Percentiles rank a stretch among this genome's conserved stretches.
Evolutionary conservation across 2,888 invertebrate species (phyloP).

Genomic region (Eupithecia vulgata): DNA sequence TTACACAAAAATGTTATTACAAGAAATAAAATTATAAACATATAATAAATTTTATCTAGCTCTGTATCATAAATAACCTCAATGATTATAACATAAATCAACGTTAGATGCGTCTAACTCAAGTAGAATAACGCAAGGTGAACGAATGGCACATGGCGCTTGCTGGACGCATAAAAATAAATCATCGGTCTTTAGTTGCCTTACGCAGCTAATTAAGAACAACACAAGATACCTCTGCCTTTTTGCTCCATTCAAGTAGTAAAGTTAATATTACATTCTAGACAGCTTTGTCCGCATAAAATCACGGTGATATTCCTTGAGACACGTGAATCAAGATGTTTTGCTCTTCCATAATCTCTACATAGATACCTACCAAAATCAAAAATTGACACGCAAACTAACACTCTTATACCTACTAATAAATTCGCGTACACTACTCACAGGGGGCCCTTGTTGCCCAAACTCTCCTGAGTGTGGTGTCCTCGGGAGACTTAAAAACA

Average conservation of each 20-base stretch:
- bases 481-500: too few species aligned
- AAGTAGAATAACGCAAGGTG: constrained; percentile 42
- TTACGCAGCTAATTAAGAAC: constrained; percentile 31
- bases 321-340: background rate
- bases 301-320: background rate
- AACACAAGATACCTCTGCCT: constrained; percentile 20
- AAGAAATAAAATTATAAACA: constrained; percentile 35
- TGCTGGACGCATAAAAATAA: constrained; percentile 37
- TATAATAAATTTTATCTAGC: constrained; percentile 38
- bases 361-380: too few species aligned
- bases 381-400: too few species aligned
- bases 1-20: too few species aligned
- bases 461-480: too few species aligned
- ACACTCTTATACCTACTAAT: too few species aligned
- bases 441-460: too few species aligned
- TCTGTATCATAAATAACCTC: constrained; percentile 41
- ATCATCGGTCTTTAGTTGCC: constrained; percentile 38
- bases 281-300: constrained; percentile 18
- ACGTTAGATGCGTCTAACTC: constrained; percentile 46
- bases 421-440: too few species aligned
- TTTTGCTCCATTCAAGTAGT: constrained; percentile 18
- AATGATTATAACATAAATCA: constrained; percentile 47
- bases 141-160: constrained; percentile 44
- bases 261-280: constrained; percentile 20
- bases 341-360: background rate